phyloP scores from a whole-genome alignment of 2,113 vertebrate genomes.

The Pimephales promelas region DNA sequence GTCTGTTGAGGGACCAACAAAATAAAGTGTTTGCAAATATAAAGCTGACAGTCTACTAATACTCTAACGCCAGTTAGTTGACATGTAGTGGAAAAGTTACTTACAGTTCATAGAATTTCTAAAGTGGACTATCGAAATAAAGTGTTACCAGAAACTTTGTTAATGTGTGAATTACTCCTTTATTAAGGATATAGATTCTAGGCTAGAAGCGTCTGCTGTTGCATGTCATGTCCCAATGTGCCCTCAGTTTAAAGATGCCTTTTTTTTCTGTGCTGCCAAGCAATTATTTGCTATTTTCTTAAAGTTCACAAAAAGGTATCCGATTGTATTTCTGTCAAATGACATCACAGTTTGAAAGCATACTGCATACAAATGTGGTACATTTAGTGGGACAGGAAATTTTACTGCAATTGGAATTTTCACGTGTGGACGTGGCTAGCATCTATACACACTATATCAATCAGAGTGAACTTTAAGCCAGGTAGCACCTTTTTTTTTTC shows the following conservation, averaged over 20 bases:
- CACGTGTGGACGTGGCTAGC: background rate
- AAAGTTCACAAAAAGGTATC: background rate
- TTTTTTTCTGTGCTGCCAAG: background rate
- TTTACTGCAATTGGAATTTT: background rate
- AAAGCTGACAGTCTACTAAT: too few species aligned
- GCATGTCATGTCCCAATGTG: background rate
- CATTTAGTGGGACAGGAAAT: background rate
- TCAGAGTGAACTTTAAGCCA: slow-evolving; percentile 32
- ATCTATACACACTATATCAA: background rate
- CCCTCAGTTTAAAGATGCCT: background rate
- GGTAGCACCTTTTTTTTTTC: slow-evolving; percentile 70
- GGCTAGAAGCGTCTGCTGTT: background rate
- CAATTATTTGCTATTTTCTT: background rate
- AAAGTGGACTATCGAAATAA: too few species aligned
- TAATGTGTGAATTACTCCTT: too few species aligned
- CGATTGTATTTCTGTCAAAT: background rate
- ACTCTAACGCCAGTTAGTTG: too few species aligned
- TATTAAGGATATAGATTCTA: background rate
- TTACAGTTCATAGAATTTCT: too few species aligned
- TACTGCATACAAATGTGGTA: background rate
- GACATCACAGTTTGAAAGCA: background rate
- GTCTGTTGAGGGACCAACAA: too few species aligned
- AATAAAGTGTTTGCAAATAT: too few species aligned
- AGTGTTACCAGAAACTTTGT: too few species aligned
- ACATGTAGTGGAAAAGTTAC: too few species aligned